Percentiles rank a stretch among this genome's conserved stretches.
Conservation (phyloP, 2,888 invertebrate species). For the Sialis fuliginosa region DNA sequence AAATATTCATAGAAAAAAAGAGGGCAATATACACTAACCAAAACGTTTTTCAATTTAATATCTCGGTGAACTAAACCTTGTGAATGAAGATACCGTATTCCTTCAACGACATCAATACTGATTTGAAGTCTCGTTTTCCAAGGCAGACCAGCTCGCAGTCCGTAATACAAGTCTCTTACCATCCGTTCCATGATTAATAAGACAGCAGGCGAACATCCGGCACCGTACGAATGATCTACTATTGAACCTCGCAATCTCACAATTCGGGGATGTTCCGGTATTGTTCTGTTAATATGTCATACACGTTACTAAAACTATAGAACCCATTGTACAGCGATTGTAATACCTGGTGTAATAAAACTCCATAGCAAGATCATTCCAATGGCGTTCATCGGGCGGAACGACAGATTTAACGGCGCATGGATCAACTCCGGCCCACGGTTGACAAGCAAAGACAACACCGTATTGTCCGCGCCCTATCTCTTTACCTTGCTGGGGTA, state of each 20-base stretch:
- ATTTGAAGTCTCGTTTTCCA: slow-evolving; percentile 48
- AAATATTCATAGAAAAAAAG: no score
- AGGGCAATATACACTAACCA: slow-evolving; percentile 28
- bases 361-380: slow-evolving; percentile 81
- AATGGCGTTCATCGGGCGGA: slow-evolving; percentile 75
- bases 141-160: slow-evolving; percentile 46
- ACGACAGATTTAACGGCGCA: slow-evolving; percentile 77
- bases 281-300: slow-evolving; percentile 35
- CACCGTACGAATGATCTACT: slow-evolving; percentile 60
- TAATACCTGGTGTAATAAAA: slow-evolving; percentile 69
- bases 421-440: slow-evolving; percentile 55
- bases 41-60: slow-evolving; percentile 77
- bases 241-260: slow-evolving; percentile 61
- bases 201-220: slow-evolving; percentile 52
- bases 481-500: slow-evolving; percentile 44
- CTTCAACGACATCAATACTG: slow-evolving; percentile 68
- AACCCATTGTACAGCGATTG: neutral
- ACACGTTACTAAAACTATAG: neutral
- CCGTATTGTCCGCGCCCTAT: slow-evolving; percentile 77
- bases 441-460: slow-evolving; percentile 65
- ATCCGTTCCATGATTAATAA: slow-evolving; percentile 62
- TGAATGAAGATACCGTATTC: slow-evolving; percentile 75
- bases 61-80: slow-evolving; percentile 78
- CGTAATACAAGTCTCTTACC: slow-evolving; percentile 61
- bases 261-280: slow-evolving; percentile 66